Evolutionary conservation across 2,113 vertebrate genomes (phyloP).

Genomic region (Nannobrachium achirus): DNA sequence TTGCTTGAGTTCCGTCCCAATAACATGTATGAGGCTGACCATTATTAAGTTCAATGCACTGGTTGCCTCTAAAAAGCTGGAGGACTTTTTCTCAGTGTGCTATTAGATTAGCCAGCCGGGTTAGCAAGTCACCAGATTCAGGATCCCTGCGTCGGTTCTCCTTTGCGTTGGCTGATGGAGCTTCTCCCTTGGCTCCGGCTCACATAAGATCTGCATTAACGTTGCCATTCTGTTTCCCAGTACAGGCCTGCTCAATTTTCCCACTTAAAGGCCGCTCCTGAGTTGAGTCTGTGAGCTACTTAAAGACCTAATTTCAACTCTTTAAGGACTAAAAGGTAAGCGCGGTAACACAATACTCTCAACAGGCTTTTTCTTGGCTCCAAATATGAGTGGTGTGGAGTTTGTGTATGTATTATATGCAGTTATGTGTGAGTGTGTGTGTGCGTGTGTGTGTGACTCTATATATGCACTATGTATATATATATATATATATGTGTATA

Average conservation of each 20-base stretch:
- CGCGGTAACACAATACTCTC: slow-evolving; percentile 68
- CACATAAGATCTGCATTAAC: slow-evolving; percentile 57
- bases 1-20: slow-evolving; percentile 36
- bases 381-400: slow-evolving; percentile 11
- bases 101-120: not conserved
- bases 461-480: too few species aligned
- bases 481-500: too few species aligned
- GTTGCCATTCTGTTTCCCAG: slow-evolving; percentile 39
- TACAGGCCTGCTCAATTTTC: slow-evolving; percentile 39
- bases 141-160: slow-evolving; percentile 14
- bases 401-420: not conserved
- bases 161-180: slow-evolving; percentile 20
- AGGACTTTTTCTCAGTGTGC: slow-evolving; percentile 18
- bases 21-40: slow-evolving; percentile 26
- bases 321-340: slow-evolving; percentile 46
- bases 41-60: slow-evolving; percentile 17
- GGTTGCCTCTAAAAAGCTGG: slow-evolving; percentile 40
- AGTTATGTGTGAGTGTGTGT: too few species aligned
- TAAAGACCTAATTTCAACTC: slow-evolving; percentile 61
- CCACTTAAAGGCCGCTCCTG: slow-evolving; percentile 58
- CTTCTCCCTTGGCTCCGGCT: slow-evolving; percentile 38
- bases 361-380: slow-evolving; percentile 55
- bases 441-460: too few species aligned
- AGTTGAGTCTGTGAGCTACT: slow-evolving; percentile 39
- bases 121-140: slow-evolving; percentile 36